Evolutionary conservation across 2,113 vertebrate species (phyloP), one percentile per base, ranked within the genome.

Genomic region (Leptosomus discolor): DNA sequence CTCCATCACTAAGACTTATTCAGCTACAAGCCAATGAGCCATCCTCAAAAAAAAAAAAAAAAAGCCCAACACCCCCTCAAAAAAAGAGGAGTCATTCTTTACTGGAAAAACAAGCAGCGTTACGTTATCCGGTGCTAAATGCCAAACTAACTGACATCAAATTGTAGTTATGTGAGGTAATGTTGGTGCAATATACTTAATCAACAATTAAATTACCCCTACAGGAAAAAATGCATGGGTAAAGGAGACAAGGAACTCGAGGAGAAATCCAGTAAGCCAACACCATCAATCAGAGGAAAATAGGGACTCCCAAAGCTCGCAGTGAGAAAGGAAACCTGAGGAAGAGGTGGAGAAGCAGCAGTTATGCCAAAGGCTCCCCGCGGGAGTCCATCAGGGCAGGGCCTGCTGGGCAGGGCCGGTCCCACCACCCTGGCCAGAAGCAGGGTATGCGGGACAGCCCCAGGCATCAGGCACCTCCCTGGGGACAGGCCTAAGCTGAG

Each of bases 341-440:
- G 32, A 77, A 15, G 15, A 45, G 43, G 23, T 36, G 8, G 24
- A 63, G 15, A 69, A 70, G 29, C 24, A 69, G 61, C 48, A 64
- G 5, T 20, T 39, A 64, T 8, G 75, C 19, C 12, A 39, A 51
- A 20, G 0, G 0, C 16, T 69, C 10, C 9, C 30, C 53, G 18
- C 17, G 30, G 24, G 16, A 6, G 32, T 24, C 37, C 1, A 1
- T 13, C 58, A 64, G 43, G 16, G 36, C 51, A 65, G 41, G 41
- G 2, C 39, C 22, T 4, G 2, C n/a, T 20, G 63, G 30, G 13
- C 32, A 76, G 22, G 45, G 19, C 13, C 37, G 0, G 0, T 30
- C 15, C 45, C 23, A 30, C 29, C 2, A 3, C 26, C 26, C 30
- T 30, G 41, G 24, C 41, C 37, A 7, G 46, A 12, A 36, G 61